phyloP scores from a whole-genome alignment of 2,888 invertebrate species.

The Galerucella nymphaeae region DNA sequence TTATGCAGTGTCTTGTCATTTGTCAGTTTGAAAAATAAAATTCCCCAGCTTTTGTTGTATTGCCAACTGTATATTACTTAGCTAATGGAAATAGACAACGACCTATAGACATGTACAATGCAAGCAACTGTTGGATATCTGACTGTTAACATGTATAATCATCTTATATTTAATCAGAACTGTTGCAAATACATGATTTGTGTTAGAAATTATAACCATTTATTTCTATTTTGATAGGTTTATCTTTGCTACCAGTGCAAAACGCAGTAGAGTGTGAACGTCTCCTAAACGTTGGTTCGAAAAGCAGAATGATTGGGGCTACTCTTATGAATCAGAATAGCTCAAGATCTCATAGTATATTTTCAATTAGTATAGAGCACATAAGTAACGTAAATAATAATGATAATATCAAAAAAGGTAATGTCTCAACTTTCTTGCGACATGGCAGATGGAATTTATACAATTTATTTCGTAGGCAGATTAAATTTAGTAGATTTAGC shows the following conservation, averaged over 20 bases:
- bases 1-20: no score
- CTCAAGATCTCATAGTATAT: conserved; percentile 89
- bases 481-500: conserved; percentile 90
- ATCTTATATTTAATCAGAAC: no score
- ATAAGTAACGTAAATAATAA: conserved; percentile 68
- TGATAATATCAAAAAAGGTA: conserved; percentile 61
- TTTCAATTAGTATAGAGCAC: conserved; percentile 87
- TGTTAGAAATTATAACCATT: background rate
- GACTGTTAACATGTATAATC: no score
- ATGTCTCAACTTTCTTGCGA: no score
- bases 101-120: no score
- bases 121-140: no score
- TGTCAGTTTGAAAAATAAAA: no score
- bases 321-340: conserved; percentile 91
- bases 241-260: conserved; percentile 82
- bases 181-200: background rate
- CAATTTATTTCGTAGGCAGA: conserved; percentile 68
- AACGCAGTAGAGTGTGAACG: conserved; percentile 81
- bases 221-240: conserved; percentile 62
- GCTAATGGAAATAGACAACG: no score
- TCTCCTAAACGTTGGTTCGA: conserved; percentile 80
- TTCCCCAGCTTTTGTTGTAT: no score
- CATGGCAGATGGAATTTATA: no score
- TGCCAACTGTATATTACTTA: no score
- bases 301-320: conserved; percentile 83